These are phyloP conservation scores for Gnathonemus longibarbis DNA, from an alignment of 2,113 vertebrate species.

Conservation along the genomic window DNA sequence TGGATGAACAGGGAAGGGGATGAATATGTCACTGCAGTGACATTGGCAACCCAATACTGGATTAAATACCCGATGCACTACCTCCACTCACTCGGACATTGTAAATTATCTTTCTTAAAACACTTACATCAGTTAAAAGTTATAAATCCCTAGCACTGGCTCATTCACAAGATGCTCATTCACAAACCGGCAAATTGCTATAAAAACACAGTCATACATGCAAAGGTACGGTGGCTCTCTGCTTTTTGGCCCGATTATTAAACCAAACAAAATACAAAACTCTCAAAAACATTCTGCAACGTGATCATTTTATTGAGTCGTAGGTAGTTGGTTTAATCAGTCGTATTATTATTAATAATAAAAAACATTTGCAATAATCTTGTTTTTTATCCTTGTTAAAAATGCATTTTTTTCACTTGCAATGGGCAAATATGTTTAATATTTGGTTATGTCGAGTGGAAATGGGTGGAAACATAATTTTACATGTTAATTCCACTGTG, in stretches of 20 bases:
- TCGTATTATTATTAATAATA: background rate
- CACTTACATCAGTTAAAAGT: no score
- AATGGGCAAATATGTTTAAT: background rate
- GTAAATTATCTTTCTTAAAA: no score
- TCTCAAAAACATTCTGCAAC: background rate
- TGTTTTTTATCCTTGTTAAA: background rate
- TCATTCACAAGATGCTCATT: no score
- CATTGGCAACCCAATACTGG: no score
- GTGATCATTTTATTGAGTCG: background rate
- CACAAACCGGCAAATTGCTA: no score
- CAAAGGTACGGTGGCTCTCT: background rate
- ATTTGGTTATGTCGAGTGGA: background rate
- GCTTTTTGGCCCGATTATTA: background rate
- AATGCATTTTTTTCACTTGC: background rate
- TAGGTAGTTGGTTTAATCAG: background rate
- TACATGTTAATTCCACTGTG: background rate
- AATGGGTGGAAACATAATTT: background rate
- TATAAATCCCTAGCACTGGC: no score
- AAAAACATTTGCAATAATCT: background rate
- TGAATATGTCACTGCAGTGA: no score
- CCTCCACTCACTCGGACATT: no score
- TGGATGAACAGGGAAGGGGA: no score
- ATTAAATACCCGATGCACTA: no score
- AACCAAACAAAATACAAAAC: background rate
- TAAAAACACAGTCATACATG: background rate